Percentiles rank a stretch among this genome's conserved stretches.
These are phyloP conservation scores for Cryptus viduatorius DNA, from an alignment of 2,888 invertebrate genomes.

Conservation along the genomic window DNA sequence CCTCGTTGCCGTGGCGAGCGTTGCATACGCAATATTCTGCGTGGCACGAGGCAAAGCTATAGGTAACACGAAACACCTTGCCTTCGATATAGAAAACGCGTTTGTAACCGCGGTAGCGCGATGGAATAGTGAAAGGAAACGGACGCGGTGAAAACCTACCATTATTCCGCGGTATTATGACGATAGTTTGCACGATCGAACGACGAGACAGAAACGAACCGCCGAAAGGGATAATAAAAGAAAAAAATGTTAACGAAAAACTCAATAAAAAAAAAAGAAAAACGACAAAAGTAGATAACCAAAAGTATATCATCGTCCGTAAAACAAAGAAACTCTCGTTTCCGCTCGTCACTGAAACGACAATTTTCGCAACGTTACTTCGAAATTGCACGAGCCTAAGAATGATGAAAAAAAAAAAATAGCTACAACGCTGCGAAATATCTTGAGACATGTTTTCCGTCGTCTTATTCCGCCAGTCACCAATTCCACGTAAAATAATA, in stretches of 20 bases:
- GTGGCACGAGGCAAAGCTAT: constrained; percentile 34
- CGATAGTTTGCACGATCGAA: constrained; percentile 22
- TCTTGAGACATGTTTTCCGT: constrained; percentile 5
- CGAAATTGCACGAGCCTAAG: not conserved
- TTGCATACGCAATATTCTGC: constrained; percentile 3
- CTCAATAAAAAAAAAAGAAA: too few species aligned
- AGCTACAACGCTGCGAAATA: not conserved
- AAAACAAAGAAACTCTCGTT: constrained; percentile 48
- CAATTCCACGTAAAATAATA: constrained; percentile 19
- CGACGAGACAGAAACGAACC: not conserved
- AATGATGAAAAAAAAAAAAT: constrained; percentile 12
- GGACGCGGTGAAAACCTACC: constrained; percentile 57
- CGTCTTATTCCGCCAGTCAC: not conserved
- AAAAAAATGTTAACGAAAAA: constrained; percentile 11
- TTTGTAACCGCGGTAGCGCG: not conserved
- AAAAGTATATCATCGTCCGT: not conserved
- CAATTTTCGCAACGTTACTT: constrained; percentile 2
- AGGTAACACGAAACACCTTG: not conserved
- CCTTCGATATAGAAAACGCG: not conserved
- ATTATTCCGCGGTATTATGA: constrained; percentile 46
- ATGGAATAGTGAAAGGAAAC: constrained; percentile 62
- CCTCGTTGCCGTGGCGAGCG: not conserved
- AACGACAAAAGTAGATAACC: constrained; percentile 30
- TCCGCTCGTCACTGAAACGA: constrained; percentile 27
- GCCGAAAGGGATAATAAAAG: not conserved